Evolutionary conservation across 2,797 vertebrate species (phyloP).

Genomic region (Catamblyrhynchus diadema): DNA sequence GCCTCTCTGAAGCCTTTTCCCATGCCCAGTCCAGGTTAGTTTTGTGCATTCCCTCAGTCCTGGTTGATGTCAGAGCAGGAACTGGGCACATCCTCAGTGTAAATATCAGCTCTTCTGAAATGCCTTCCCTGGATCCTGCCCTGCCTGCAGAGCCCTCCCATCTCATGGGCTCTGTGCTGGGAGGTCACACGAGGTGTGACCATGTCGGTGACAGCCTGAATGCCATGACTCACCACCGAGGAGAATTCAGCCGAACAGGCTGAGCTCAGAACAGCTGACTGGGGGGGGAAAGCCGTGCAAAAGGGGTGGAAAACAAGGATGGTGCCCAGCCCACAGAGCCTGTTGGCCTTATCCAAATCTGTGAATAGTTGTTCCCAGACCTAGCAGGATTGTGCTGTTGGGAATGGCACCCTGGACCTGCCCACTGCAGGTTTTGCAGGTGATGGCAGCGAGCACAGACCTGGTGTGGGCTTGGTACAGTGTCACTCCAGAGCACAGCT

Average conservation of each 20-base stretch:
- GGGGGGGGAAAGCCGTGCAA: rapidly evolving
- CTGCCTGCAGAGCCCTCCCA: not conserved
- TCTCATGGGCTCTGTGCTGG: rapidly evolving
- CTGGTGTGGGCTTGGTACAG: not conserved
- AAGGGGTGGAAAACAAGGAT: not conserved
- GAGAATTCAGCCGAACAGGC: not conserved
- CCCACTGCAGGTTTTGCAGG: not conserved
- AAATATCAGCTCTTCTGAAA: not conserved
- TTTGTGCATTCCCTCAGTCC: not conserved
- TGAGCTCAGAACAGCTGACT: not conserved
- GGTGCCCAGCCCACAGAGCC: not conserved
- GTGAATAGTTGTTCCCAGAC: not conserved
- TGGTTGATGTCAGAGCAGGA: not conserved
- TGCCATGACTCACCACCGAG: rapidly evolving
- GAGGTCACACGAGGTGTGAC: rapidly evolving
- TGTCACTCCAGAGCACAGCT: not conserved
- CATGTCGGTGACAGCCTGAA: rapidly evolving
- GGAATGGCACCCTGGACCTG: not conserved
- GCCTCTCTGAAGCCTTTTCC: not conserved
- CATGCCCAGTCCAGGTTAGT: rapidly evolving
- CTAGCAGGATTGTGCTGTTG: not conserved
- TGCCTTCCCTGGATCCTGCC: not conserved
- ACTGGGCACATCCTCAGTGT: not conserved
- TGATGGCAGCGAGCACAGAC: rapidly evolving
- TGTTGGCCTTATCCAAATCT: not conserved